Percentiles rank a stretch among this genome's conserved stretches.
These are phyloP conservation scores for Leuciscus waleckii DNA, from an alignment of 2,797 vertebrate genomes.

Conservation along the genomic window DNA sequence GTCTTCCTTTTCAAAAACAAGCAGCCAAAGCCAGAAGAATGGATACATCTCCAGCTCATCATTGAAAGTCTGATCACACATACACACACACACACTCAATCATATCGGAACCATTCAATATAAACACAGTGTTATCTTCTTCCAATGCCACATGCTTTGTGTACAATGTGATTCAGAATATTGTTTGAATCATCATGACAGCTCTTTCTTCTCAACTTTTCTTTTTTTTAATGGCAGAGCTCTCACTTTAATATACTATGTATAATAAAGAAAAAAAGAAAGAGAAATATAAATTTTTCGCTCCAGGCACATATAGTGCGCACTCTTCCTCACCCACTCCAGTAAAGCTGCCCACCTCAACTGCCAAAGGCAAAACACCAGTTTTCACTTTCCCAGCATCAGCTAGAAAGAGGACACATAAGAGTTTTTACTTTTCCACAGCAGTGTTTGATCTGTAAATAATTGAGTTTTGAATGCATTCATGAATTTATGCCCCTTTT, in stretches of 20 bases:
- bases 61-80: slow-evolving; percentile 23
- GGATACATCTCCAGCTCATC: slow-evolving; percentile 33
- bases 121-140: background rate
- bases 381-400: background rate
- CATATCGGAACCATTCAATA: slow-evolving; percentile 22
- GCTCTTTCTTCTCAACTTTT: background rate
- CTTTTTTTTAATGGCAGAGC: background rate
- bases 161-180: slow-evolving; percentile 1
- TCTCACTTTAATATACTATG: slow-evolving; percentile 21
- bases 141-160: background rate
- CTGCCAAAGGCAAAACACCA: slow-evolving; percentile 37
- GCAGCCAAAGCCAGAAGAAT: slow-evolving; percentile 40
- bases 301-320: slow-evolving; percentile 13
- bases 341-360: slow-evolving; percentile 28
- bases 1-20: slow-evolving; percentile 49
- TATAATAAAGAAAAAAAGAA: background rate
- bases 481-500: background rate
- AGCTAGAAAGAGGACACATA: slow-evolving; percentile 4
- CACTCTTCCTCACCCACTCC: slow-evolving; percentile 38
- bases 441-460: slow-evolving; percentile 3
- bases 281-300: background rate
- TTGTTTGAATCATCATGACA: slow-evolving; percentile 21
- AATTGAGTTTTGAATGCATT: slow-evolving; percentile 12
- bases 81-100: background rate
- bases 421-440: background rate